A percentile compares a stretch with the other conserved stretches of the same genome.
Conservation (phyloP, 35 echinoderm and acorn worm species). For the Apostichopus parvimensis region DNA sequence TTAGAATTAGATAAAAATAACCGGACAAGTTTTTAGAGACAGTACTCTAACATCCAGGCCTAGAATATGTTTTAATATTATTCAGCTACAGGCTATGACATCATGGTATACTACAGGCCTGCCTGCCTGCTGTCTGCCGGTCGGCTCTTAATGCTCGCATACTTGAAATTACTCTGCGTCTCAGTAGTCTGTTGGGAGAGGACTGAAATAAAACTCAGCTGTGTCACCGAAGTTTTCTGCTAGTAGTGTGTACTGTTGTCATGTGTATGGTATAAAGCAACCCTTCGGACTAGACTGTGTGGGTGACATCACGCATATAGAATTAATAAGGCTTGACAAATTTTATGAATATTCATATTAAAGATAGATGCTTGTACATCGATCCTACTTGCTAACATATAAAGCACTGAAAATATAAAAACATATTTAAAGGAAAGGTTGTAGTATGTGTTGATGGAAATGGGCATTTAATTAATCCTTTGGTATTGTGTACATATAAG, state of each 20-base stretch:
- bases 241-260: neutral
- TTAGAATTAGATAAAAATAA: conserved; percentile 1
- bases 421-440: too few species aligned
- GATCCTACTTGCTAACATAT: too few species aligned
- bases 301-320: neutral
- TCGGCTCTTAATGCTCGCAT: conserved; percentile 9
- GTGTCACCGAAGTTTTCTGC: neutral
- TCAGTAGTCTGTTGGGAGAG: neutral
- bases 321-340: neutral
- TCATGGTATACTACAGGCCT: neutral
- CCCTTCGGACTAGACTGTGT: neutral
- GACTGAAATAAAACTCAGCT: neutral
- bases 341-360: neutral
- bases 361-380: too few species aligned
- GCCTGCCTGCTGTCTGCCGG: neutral
- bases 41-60: neutral
- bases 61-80: neutral
- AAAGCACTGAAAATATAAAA: too few species aligned
- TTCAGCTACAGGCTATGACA: neutral
- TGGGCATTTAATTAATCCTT: too few species aligned
- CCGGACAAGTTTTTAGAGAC: neutral
- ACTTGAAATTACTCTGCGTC: conserved; percentile 38
- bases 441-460: too few species aligned
- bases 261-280: too few species aligned
- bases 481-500: too few species aligned